Conservation (phyloP, 2,113 vertebrate genomes). For the Pterocles orientalis region DNA sequence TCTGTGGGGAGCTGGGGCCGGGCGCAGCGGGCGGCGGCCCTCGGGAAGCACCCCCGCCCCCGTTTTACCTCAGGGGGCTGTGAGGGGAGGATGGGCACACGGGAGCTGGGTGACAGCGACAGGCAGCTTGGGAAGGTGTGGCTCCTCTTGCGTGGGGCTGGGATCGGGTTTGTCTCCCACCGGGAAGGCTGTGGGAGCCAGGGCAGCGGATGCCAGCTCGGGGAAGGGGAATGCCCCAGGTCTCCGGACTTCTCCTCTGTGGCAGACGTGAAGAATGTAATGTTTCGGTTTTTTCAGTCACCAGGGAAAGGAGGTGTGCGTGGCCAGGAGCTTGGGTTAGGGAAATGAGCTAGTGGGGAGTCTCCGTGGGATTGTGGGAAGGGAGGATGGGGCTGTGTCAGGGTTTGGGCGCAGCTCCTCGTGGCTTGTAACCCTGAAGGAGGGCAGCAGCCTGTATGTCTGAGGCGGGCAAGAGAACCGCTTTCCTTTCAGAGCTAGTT, state of each 20-base stretch:
- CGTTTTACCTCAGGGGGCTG: background rate
- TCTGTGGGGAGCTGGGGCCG: background rate
- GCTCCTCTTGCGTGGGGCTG: too few relatives aligned
- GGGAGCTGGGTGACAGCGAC: too few relatives aligned
- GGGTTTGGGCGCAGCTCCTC: background rate
- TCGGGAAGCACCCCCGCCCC: background rate
- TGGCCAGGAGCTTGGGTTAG: background rate
- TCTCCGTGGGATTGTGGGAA: background rate
- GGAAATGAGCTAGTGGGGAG: background rate
- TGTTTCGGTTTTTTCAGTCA: background rate
- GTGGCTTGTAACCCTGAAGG: background rate
- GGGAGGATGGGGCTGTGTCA: background rate
- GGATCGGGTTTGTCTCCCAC: fast-evolving
- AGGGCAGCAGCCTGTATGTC: background rate
- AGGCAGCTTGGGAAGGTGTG: background rate
- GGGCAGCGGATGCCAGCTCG: background rate
- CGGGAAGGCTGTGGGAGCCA: fast-evolving
- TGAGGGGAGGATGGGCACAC: background rate
- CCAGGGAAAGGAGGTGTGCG: background rate
- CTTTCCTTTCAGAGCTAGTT: background rate
- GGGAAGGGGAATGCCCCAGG: background rate
- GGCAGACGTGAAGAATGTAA: background rate
- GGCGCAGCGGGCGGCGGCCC: background rate
- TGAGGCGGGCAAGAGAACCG: background rate
- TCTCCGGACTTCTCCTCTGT: background rate